Evolutionary conservation across 23 tunicate species (phyloP).

Genomic region (Clavelina lepadiformis): DNA sequence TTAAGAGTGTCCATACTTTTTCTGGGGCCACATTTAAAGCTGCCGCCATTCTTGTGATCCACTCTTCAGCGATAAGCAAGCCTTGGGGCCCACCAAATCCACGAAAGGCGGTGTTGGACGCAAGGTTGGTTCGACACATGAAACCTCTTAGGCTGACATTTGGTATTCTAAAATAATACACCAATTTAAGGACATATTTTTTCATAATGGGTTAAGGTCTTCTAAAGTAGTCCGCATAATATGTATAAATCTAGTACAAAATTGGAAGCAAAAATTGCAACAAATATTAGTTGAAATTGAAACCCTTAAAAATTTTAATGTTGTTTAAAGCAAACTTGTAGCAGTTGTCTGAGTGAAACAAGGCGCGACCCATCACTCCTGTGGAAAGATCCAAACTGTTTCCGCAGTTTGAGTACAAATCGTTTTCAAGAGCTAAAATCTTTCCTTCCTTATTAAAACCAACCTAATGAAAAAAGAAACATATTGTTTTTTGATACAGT

Average conservation of each 20-base stretch:
- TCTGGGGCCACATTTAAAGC: slow-evolving; percentile 35
- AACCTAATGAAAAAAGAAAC: slow-evolving; percentile 37
- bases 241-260: too few relatives aligned
- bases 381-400: slow-evolving; percentile 55
- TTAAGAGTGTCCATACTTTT: too few relatives aligned
- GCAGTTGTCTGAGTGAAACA: slow-evolving; percentile 44
- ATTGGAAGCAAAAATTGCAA: too few relatives aligned
- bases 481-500: too few relatives aligned
- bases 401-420: slow-evolving; percentile 64
- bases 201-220: too few relatives aligned
- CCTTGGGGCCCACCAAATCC: slow-evolving; percentile 91
- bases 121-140: slow-evolving; percentile 60
- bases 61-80: slow-evolving; percentile 47
- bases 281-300: too few relatives aligned
- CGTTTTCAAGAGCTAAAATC: slow-evolving; percentile 37
- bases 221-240: too few relatives aligned
- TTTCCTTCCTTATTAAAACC: slow-evolving; percentile 73
- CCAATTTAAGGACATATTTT: too few relatives aligned
- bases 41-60: slow-evolving; percentile 42
- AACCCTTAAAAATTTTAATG: too few relatives aligned
- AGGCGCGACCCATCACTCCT: slow-evolving; percentile 23
- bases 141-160: slow-evolving; percentile 22
- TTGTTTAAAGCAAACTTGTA: slow-evolving; percentile 59
- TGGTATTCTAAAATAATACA: slow-evolving; percentile 36
- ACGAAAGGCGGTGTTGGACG: slow-evolving; percentile 90